Evolutionary conservation across 2,888 invertebrate species (phyloP).

Genomic region (Leuctra nigra): DNA sequence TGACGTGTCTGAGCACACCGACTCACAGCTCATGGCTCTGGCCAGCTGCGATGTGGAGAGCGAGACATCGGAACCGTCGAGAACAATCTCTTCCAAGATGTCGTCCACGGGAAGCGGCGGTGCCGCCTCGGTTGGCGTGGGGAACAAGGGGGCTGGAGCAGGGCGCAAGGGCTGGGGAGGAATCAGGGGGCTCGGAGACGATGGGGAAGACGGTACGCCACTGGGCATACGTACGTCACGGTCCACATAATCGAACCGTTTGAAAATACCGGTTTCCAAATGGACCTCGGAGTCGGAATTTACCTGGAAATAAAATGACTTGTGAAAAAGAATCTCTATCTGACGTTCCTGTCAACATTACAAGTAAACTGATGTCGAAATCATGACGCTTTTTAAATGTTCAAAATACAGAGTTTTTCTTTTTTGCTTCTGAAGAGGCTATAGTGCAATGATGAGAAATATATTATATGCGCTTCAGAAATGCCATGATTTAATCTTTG

Average conservation of each 20-base stretch:
- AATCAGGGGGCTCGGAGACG: conserved; percentile 10
- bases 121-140: conserved; percentile 4
- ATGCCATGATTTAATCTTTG: no score
- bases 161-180: conserved; percentile 56
- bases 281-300: conserved; percentile 58
- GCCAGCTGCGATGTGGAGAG: conserved; percentile 40
- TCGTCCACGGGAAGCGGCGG: background rate
- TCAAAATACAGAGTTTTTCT: no score
- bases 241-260: conserved; percentile 57
- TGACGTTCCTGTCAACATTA: no score
- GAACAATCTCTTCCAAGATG: background rate
- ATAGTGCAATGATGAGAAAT: no score
- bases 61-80: background rate
- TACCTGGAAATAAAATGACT: conserved; percentile 41
- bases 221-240: conserved; percentile 46
- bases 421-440: no score
- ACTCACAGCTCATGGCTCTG: conserved; percentile 70
- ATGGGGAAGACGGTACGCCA: conserved; percentile 29
- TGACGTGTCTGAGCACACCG: conserved; percentile 72
- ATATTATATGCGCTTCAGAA: no score
- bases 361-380: no score
- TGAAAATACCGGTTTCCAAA: conserved; percentile 56
- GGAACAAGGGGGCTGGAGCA: conserved; percentile 43
- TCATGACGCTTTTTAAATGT: no score
- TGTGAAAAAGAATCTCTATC: no score